Conservation (phyloP, 2,113 vertebrate genomes). For the Neopipo cinnamomea region DNA sequence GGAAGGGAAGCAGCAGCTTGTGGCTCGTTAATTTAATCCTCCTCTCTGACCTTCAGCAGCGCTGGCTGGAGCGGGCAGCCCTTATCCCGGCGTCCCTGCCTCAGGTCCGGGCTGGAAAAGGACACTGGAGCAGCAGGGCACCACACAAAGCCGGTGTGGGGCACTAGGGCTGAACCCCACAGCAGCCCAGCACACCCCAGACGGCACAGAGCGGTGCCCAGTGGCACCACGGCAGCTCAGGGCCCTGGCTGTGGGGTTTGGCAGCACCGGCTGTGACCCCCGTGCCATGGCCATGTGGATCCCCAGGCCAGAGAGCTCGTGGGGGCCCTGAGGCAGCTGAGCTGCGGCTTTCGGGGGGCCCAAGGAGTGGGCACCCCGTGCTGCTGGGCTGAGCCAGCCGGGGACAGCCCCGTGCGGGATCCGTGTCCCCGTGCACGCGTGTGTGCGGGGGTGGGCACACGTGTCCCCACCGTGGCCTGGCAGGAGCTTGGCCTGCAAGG, state of each 20-base stretch:
- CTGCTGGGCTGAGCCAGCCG: fast-evolving
- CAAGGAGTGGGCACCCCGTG: not conserved
- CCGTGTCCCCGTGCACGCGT: not conserved
- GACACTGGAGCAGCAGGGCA: fast-evolving
- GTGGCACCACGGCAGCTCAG: fast-evolving
- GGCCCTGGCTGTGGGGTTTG: not conserved
- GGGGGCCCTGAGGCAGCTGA: not conserved
- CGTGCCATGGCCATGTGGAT: fast-evolving
- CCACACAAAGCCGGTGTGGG: not conserved
- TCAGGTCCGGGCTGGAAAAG: fast-evolving
- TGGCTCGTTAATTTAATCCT: not conserved
- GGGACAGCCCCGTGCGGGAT: fast-evolving
- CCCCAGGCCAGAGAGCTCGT: fast-evolving
- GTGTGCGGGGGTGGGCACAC: fast-evolving
- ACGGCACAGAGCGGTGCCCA: fast-evolving
- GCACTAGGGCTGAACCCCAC: fast-evolving
- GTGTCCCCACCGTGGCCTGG: fast-evolving
- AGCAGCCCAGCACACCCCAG: not conserved
- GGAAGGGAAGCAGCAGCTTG: not conserved
- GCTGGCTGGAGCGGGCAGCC: fast-evolving
- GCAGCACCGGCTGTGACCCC: not conserved
- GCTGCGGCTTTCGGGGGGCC: not conserved
- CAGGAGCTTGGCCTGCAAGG: not conserved
- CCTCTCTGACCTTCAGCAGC: not conserved
- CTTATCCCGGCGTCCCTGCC: fast-evolving